Base-by-base conservation (phyloP, 2,797 vertebrate species). In the Danio albolineatus region DNA sequence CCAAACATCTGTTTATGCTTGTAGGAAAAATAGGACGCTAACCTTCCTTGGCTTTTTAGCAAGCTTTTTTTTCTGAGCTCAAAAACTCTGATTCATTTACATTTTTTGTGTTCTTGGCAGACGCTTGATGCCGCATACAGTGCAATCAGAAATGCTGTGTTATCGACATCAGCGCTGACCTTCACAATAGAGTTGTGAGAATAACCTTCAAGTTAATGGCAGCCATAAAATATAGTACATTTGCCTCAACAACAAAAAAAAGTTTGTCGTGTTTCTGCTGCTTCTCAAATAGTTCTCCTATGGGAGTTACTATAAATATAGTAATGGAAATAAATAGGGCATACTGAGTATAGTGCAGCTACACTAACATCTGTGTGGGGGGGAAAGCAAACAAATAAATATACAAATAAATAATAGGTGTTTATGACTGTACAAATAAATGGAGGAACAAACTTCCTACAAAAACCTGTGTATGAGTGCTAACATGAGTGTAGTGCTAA, bases 1-100 rank as follows among this genome's bases (percentile, higher is more conserved):
- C 16, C 39, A 66, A 77, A 77, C 75, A 77, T 70, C 44, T 78
- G 76, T 78, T 61, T 60, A 70, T 16, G 28, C 10, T 17, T 48
- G 53, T 21, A 16, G 8, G 10, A 38, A 19, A 19, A 17, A 13
- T 36, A 67, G 28, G 16, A 13, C 5, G 10, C 0, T 17, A 77
- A 67, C 54, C 28, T 77, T 57, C 16, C 43, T 56, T 3, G 5
- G 57, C 10, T 5, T 43, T 57, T 44, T 28, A 59, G 36, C 17
- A 41, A n/a, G 38, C 48, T 43, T 43, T 64, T 53, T 17, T 44
- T 46, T 6, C 28, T 28, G 28, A 59, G 7, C 43, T 57, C 16
- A 9, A 6, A 43, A 49, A 21, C 6, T 64, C 7, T n/a, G 51
- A 44, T 41, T 62, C 0, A 62, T 51, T 74, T 51, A 36, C 12